phyloP scores from a whole-genome alignment of 2,113 vertebrate species.

The Mobula birostris region DNA sequence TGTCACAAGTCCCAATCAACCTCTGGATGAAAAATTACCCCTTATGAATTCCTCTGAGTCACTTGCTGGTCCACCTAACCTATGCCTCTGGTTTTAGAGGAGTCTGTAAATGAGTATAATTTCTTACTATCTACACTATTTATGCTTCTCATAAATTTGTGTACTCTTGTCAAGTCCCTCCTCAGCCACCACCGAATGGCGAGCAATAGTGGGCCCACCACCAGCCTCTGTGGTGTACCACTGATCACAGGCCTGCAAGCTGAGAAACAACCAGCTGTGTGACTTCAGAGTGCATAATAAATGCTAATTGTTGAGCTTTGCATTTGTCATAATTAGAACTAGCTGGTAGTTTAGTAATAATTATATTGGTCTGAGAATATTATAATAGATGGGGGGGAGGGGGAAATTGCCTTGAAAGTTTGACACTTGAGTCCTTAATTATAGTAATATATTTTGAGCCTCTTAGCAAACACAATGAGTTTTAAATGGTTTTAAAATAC shows the following conservation, averaged over 20 bases:
- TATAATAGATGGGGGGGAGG: no score
- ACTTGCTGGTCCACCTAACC: neutral
- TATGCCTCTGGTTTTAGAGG: no score
- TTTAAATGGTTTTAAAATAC: conserved; percentile 9
- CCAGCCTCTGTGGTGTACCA: no score
- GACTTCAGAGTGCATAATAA: neutral
- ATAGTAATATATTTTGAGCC: neutral
- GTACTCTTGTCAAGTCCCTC: no score
- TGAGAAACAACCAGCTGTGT: neutral
- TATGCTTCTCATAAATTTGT: no score
- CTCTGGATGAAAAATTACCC: neutral
- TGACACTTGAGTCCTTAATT: neutral
- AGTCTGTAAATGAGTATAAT: no score
- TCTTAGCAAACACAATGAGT: neutral
- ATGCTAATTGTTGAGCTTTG: neutral
- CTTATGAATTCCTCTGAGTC: neutral
- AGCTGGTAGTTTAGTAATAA: neutral
- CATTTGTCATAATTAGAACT: neutral
- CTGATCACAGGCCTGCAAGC: no score
- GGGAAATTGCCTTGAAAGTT: neutral
- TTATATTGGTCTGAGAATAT: neutral
- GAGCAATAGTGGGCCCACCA: no score
- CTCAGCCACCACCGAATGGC: no score
- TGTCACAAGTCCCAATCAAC: no score
- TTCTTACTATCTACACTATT: no score